Base-by-base conservation (phyloP, 2,113 vertebrate species). In the Cyphomyrus plagiostoma region DNA sequence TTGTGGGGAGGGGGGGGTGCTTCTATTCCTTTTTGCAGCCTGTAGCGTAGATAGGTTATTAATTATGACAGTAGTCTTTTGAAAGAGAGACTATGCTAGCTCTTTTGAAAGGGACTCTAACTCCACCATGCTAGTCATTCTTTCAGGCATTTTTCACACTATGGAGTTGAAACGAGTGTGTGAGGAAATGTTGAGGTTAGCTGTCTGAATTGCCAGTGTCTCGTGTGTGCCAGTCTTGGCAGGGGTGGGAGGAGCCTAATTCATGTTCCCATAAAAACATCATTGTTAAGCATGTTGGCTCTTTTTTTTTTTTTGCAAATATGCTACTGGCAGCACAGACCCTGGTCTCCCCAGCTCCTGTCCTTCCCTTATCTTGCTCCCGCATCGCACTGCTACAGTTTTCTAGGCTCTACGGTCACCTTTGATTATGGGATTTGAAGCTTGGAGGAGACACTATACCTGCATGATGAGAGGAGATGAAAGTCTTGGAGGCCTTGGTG, bases 381-480 rank as follows among this genome's bases (percentile, higher is more conserved):
- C 13, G 13, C 30, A 17, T 39, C 13, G 0, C 9, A 30, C 17
- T 19, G 50, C 15, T 7, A 77, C 74, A 10, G 70, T 42, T 77
- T 46, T 42, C n/a, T n/a, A 9, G 66, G 46, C 88, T 77, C 48
- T 21, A 15, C 2, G 80, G 74, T 82, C 88, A 89, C 50, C 48
- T 89, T 89, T 89, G 74, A 89, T 82, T 9, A 48, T 88, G 46
- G 26, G 62, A 26, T 39, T 49, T 88, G 88, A 82, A 82, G 30
- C 77, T 49, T 49, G 66, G 88, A 70, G 50, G 80, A 39, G 48
- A 26, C n/a, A 26, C 35, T 5, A 82, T 82, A 56, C 74, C 46
- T 89, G 49, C 26, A 19, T 35, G 85, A 53, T 42, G 85, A 19
- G n/a, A 13, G 23, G 49, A 89, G 30, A 42, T 82, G 74, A 89